Evolutionary conservation across 2,797 vertebrate species (phyloP).

Genomic region (Microcaecilia unicolor): DNA sequence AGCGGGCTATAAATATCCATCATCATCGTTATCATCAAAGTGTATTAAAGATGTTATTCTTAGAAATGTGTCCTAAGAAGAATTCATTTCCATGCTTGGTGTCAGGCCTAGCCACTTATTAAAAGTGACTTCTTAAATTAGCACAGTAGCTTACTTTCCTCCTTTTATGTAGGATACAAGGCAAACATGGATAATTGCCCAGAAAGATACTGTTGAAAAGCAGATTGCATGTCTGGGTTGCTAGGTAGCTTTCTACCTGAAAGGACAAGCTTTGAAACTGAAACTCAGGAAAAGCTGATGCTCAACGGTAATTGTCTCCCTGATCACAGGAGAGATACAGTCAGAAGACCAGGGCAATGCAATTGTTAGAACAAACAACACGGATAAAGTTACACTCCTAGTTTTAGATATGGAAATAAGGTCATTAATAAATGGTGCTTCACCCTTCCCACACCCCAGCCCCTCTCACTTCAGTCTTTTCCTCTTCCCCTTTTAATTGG

Average conservation of each 20-base stretch:
- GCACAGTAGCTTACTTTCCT: too few relatives aligned
- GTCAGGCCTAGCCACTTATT: too few relatives aligned
- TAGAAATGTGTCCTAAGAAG: too few relatives aligned
- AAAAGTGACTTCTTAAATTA: too few relatives aligned
- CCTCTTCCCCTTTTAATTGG: slow-evolving; percentile 63
- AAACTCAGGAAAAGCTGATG: slow-evolving; percentile 6
- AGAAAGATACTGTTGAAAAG: neutral
- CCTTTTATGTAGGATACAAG: neutral
- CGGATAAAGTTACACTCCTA: slow-evolving; percentile 70
- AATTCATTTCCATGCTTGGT: too few relatives aligned
- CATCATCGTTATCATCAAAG: too few relatives aligned
- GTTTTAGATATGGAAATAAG: slow-evolving; percentile 46
- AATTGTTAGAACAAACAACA: slow-evolving; percentile 41
- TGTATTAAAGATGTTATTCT: too few relatives aligned
- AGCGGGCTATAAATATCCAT: too few relatives aligned
- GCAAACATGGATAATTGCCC: neutral
- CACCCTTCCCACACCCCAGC: neutral
- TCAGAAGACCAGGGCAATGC: slow-evolving; percentile 35
- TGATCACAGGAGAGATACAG: slow-evolving; percentile 66
- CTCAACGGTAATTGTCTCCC: slow-evolving; percentile 44
- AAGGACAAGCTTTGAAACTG: slow-evolving; percentile 22
- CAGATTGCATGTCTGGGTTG: neutral
- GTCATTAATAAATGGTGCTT: slow-evolving; percentile 24
- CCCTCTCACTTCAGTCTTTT: slow-evolving; percentile 42
- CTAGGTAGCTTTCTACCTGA: slow-evolving; percentile 18